Conservation (phyloP, 2,888 invertebrate species). For the Thalpophila matura region DNA sequence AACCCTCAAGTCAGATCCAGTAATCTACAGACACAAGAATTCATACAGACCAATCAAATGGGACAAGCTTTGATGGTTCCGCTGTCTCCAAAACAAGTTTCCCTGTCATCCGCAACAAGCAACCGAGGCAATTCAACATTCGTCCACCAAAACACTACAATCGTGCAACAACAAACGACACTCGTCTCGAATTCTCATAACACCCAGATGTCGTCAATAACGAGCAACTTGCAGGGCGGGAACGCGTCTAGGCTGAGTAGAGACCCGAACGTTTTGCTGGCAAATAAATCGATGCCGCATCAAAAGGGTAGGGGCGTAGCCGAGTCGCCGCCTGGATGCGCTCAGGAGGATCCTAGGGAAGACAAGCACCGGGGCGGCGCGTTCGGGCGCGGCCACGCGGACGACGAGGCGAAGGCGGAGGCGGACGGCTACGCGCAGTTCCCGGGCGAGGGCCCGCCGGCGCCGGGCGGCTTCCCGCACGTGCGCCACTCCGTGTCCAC, state of each 20-base stretch:
- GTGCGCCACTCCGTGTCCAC: constrained; percentile 94
- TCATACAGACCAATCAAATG: constrained; percentile 93
- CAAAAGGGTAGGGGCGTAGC: constrained; percentile 69
- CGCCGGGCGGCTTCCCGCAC: constrained; percentile 51
- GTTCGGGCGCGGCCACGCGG: constrained; percentile 35
- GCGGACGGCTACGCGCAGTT: constrained; percentile 72
- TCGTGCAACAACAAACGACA: constrained; percentile 95
- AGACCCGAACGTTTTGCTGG: constrained; percentile 91
- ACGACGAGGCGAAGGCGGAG: constrained; percentile 59
- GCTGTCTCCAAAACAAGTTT: constrained; percentile 91
- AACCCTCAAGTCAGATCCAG: constrained; percentile 88
- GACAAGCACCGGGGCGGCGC: constrained; percentile 42
- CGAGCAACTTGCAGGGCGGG: constrained; percentile 72
- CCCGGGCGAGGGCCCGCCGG: constrained; percentile 67
- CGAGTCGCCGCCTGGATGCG: constrained; percentile 60
- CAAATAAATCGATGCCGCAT: constrained; percentile 73
- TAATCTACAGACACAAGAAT: constrained; percentile 93
- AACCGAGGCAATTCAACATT: constrained; percentile 93
- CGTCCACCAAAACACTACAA: constrained; percentile 96
- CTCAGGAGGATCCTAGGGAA: constrained; percentile 61
- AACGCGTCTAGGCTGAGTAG: constrained; percentile 88
- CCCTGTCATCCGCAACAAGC: constrained; percentile 86
- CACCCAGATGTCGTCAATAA: constrained; percentile 75
- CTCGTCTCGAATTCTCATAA: constrained; percentile 93
- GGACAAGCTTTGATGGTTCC: constrained; percentile 94